A percentile compares a stretch with the other conserved stretches of the same genome.
phyloP scores from a whole-genome alignment of 2,113 vertebrate species.

The Ameiurus melas region DNA sequence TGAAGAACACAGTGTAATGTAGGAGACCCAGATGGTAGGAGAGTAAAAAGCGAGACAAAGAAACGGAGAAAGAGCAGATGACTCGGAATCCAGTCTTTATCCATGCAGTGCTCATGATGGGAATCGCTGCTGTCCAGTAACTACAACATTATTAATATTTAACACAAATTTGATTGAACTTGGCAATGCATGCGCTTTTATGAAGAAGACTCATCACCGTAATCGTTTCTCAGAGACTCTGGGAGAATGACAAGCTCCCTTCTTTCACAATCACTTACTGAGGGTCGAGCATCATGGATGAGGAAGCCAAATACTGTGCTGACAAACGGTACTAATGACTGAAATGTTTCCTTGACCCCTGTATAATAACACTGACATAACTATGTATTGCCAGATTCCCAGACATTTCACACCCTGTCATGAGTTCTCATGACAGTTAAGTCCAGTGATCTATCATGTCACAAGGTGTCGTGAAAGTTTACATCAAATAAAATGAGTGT shows the following conservation, averaged over 20 bases:
- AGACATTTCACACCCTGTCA: background rate
- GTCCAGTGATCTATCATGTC: background rate
- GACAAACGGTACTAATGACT: background rate
- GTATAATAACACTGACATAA: background rate
- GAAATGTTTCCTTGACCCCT: background rate
- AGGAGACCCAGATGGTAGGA: background rate
- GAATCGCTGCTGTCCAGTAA: slow-evolving; percentile 24
- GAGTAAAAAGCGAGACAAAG: slow-evolving; percentile 29
- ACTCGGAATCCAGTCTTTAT: background rate
- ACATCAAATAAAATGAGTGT: background rate
- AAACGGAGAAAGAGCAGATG: slow-evolving; percentile 4
- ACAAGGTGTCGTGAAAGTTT: background rate
- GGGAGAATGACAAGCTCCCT: background rate
- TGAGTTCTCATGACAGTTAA: background rate
- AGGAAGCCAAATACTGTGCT: background rate
- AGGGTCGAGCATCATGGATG: background rate
- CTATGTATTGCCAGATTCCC: background rate
- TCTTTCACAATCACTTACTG: background rate
- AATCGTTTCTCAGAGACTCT: background rate
- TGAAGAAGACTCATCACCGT: background rate
- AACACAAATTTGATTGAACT: slow-evolving; percentile 25
- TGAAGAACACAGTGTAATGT: slow-evolving; percentile 27
- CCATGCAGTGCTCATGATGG: slow-evolving; percentile 7
- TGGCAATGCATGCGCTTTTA: background rate
- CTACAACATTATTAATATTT: slow-evolving; percentile 44